Evolutionary conservation across 2,888 invertebrate genomes (phyloP).

Genomic region (Agonopterix alstromeriana): DNA sequence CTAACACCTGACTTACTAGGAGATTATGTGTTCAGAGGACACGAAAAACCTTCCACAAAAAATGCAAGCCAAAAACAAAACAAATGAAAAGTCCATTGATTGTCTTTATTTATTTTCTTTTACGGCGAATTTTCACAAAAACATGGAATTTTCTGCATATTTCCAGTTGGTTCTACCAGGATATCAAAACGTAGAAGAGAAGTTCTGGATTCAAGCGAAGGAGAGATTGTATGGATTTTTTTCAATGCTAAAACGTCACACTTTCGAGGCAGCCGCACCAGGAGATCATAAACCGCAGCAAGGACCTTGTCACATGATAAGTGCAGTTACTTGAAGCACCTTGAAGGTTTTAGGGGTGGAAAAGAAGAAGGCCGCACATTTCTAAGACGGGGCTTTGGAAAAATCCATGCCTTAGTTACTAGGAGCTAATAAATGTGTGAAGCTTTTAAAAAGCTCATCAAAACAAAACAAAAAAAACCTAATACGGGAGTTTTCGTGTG

Average conservation of each 20-base stretch:
- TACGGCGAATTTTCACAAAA: constrained; percentile 47
- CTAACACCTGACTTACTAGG: no score
- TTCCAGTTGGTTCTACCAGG: constrained; percentile 46
- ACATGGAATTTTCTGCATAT: constrained; percentile 69
- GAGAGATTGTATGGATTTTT: constrained; percentile 3
- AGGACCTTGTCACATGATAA: background rate
- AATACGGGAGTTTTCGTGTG: constrained; percentile 12
- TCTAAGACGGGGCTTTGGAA: constrained; percentile 35
- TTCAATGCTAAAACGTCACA: constrained; percentile 28
- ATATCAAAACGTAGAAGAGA: constrained; percentile 23
- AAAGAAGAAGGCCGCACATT: constrained; percentile 4
- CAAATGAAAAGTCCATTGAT: background rate
- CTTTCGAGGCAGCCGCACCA: constrained; percentile 36
- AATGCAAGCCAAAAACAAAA: background rate
- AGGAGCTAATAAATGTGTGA: constrained; percentile 29
- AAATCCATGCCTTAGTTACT: constrained; percentile 42
- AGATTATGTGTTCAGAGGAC: no score
- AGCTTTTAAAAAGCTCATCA: constrained; percentile 12
- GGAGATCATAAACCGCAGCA: constrained; percentile 21
- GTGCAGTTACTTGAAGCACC: background rate
- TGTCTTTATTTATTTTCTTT: constrained; percentile 19
- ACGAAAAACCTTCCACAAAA: background rate
- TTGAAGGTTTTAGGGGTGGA: background rate
- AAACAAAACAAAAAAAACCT: constrained; percentile 14
- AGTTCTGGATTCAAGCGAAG: constrained; percentile 1